Evolutionary conservation across 2,888 invertebrate species (phyloP).

Genomic region (Caenorhabditis sp.): DNA sequence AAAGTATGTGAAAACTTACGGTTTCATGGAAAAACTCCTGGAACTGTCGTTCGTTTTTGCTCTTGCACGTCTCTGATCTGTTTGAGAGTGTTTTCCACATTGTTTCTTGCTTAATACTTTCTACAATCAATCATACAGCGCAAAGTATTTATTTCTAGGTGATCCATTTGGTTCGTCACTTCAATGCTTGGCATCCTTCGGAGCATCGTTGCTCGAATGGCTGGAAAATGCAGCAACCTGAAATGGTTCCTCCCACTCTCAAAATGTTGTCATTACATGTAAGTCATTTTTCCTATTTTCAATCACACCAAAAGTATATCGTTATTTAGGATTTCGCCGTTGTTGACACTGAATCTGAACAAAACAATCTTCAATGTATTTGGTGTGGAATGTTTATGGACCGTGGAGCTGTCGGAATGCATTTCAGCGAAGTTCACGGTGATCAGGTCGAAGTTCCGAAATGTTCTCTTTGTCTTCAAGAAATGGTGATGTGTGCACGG

Average conservation of each 20-base stretch:
- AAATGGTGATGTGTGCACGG: slow-evolving; percentile 67
- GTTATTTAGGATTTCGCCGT: slow-evolving; percentile 71
- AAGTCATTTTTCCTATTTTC: no score
- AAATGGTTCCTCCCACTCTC: neutral
- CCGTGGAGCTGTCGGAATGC: slow-evolving; percentile 58
- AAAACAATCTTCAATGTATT: slow-evolving; percentile 69
- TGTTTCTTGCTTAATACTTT: no score
- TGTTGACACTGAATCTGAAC: slow-evolving; percentile 53
- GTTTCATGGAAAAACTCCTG: no score
- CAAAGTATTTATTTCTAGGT: no score
- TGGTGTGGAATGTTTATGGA: slow-evolving; percentile 71
- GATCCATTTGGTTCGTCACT: slow-evolving; percentile 68
- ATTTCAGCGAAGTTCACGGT: slow-evolving; percentile 69
- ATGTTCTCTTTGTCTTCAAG: slow-evolving; percentile 68
- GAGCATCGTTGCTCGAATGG: slow-evolving; percentile 67
- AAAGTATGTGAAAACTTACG: no score
- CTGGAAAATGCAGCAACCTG: slow-evolving; percentile 49
- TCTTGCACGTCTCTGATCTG: no score
- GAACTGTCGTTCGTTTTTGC: no score
- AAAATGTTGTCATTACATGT: slow-evolving; percentile 35
- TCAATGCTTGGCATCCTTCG: slow-evolving; percentile 71
- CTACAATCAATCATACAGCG: no score
- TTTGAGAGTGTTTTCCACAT: no score
- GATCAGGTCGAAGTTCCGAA: slow-evolving; percentile 70
- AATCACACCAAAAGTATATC: no score